A percentile compares a stretch with the other conserved stretches of the same genome.
Conservation (phyloP, 1,140 invertebrate genomes). For the Metopolophium dirhodum region DNA sequence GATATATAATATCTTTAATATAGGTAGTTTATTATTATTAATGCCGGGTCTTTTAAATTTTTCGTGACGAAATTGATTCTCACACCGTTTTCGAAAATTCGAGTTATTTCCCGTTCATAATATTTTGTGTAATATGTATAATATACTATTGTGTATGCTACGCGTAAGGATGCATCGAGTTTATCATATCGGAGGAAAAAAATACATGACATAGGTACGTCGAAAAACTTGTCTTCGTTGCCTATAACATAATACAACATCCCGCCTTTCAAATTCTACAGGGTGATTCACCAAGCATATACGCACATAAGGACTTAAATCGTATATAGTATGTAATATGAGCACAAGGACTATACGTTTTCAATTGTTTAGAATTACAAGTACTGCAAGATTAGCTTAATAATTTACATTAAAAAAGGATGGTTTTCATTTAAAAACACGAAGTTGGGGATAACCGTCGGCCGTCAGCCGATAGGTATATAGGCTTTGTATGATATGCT, state of each 20-base stretch:
- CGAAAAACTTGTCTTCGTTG: background rate
- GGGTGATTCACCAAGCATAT: too few species aligned
- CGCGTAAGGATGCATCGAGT: background rate
- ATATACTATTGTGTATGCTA: background rate
- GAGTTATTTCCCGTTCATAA: background rate
- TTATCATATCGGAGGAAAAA: background rate
- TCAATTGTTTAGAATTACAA: too few species aligned
- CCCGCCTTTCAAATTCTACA: background rate
- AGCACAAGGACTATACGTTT: too few species aligned
- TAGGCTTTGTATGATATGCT: too few species aligned
- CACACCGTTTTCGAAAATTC: background rate
- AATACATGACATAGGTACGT: background rate
- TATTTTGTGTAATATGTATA: too few species aligned
- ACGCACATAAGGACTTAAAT: too few species aligned
- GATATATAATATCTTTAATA: background rate
- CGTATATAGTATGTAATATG: too few species aligned
- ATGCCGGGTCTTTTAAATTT: background rate
- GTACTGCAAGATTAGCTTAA: too few species aligned
- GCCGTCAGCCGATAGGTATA: too few species aligned
- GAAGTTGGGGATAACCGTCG: too few species aligned
- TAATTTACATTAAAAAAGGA: too few species aligned
- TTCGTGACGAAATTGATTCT: background rate
- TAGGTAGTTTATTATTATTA: background rate
- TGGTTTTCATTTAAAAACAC: too few species aligned
- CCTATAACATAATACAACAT: background rate